Percentiles rank a stretch among this genome's conserved stretches.
phyloP scores from a whole-genome alignment of 1,140 invertebrate species.

The Drosophila pandora region DNA sequence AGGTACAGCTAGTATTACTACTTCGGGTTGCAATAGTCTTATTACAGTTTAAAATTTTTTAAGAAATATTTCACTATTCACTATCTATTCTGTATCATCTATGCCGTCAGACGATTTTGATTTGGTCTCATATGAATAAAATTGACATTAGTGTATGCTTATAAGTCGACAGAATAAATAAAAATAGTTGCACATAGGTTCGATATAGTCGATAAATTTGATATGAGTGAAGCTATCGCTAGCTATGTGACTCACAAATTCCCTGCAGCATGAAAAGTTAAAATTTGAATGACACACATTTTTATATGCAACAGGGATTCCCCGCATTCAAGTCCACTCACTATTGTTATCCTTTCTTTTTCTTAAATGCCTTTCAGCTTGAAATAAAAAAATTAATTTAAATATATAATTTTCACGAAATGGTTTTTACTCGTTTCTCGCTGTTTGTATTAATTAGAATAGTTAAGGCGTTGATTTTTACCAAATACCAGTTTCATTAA shows the following conservation, averaged over 20 bases:
- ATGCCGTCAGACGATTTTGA: background rate
- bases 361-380: background rate
- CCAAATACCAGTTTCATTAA: conserved; percentile 27
- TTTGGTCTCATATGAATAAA: conserved; percentile 12
- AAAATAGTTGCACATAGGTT: conserved; percentile 35
- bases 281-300: conserved; percentile 1
- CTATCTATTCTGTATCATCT: background rate
- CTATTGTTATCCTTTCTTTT: conserved; percentile 4
- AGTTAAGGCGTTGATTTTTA: conserved; percentile 16
- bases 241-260: conserved; percentile 7
- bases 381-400: conserved; percentile 15
- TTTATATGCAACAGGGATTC: conserved; percentile 12
- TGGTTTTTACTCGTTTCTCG: conserved; percentile 7
- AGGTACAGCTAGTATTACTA: too few relatives aligned
- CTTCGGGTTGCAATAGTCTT: too few relatives aligned
- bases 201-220: background rate
- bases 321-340: conserved; percentile 4
- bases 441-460: conserved; percentile 28
- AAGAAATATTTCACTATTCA: background rate
- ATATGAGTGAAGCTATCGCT: background rate
- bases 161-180: conserved; percentile 32
- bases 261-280: conserved; percentile 6
- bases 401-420: conserved; percentile 14
- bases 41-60: too few relatives aligned
- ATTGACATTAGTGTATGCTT: conserved; percentile 25